phyloP scores from a whole-genome alignment of 2,797 vertebrate genomes.

The Cossypha polioptera region DNA sequence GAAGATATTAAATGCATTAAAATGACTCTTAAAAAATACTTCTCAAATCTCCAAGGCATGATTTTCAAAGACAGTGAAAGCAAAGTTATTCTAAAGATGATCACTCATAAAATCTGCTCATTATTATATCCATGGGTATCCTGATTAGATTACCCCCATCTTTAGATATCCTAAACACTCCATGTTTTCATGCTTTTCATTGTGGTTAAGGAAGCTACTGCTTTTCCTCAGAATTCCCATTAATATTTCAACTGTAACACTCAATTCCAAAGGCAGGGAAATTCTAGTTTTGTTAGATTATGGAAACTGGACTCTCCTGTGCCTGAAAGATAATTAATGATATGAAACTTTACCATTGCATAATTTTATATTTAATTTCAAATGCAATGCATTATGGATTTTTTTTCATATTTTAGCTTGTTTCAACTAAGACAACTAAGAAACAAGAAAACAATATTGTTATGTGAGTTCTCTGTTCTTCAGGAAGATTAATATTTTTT shows the following conservation, averaged over 20 bases:
- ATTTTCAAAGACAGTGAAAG: not conserved
- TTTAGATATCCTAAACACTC: not conserved
- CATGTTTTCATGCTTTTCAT: not conserved
- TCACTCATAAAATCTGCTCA: not conserved
- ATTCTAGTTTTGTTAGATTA: not conserved
- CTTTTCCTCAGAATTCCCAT: not conserved
- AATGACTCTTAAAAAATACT: not conserved
- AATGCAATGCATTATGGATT: not conserved
- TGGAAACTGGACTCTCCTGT: not conserved
- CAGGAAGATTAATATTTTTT: not conserved
- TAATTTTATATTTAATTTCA: not conserved
- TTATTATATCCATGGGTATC: not conserved
- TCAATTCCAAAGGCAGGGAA: not conserved
- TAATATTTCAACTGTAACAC: not conserved
- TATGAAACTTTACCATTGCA: not conserved
- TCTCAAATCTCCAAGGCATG: not conserved
- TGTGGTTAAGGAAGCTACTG: not conserved
- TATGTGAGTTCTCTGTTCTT: not conserved
- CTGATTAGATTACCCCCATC: not conserved
- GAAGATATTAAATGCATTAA: not conserved
- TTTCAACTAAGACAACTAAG: not conserved
- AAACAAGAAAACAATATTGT: not conserved
- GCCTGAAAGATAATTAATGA: not conserved
- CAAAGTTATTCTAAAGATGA: not conserved
- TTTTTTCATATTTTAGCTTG: not conserved